Evolutionary conservation across 1,140 invertebrate species (phyloP).

Genomic region (Mizuhopecten yessoensis): DNA sequence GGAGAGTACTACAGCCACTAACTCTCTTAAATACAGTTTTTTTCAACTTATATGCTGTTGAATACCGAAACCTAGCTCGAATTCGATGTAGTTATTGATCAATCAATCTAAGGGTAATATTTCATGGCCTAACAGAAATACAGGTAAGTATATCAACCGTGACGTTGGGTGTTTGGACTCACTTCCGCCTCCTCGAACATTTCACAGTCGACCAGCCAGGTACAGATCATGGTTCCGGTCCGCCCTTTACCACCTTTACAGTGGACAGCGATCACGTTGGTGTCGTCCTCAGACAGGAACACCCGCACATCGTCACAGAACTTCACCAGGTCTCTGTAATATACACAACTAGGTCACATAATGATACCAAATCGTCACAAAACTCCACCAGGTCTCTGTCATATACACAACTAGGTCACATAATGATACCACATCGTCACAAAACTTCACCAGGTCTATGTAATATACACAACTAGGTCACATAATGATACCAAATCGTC

Average conservation of each 20-base stretch:
- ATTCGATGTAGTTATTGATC: no score
- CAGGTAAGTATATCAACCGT: no score
- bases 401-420: no score
- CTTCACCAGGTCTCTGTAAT: slow-evolving; percentile 84
- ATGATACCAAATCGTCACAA: slow-evolving; percentile 84
- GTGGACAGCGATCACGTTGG: slow-evolving; percentile 87
- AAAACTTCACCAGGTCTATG: slow-evolving; percentile 85
- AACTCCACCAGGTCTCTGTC: slow-evolving; percentile 85
- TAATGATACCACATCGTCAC: slow-evolving; percentile 84
- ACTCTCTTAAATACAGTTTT: no score
- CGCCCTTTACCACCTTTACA: slow-evolving; percentile 88
- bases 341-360: no score
- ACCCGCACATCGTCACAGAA: slow-evolving; percentile 84
- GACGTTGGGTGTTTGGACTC: slow-evolving; percentile 48
- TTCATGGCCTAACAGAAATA: no score
- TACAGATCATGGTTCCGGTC: slow-evolving; percentile 87
- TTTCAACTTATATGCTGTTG: no score
- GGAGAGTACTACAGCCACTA: no score
- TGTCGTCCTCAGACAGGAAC: slow-evolving; percentile 85
- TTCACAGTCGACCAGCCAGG: slow-evolving; percentile 85
- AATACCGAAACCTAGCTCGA: no score
- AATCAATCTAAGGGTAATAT: no score
- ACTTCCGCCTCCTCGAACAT: slow-evolving; percentile 84
- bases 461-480: slow-evolving; percentile 57
- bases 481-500: no score